Base-by-base conservation (phyloP, 2,113 vertebrate species). In the Aviceda subcristata region DNA sequence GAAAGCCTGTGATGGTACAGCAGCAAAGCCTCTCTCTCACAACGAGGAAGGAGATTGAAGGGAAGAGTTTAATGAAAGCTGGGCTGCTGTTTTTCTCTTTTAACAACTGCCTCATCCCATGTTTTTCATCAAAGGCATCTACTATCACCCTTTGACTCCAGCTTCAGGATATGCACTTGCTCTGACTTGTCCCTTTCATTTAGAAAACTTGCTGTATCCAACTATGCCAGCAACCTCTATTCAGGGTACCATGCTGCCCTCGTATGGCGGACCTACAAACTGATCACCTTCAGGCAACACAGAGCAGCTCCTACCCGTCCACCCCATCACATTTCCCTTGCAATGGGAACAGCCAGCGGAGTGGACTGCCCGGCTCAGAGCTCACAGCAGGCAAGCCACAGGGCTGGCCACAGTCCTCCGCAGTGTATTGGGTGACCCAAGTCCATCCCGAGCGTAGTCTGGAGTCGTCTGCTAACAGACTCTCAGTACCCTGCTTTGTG, bases 191-290 rank as follows among this genome's bases (percentile, higher is more conserved):
- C 45, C 60, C 39, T 81, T 80, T 53, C 34, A 13, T 63, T 75
- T 66, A 30, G 36, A 26, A 57, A 81, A 34, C 38, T 34, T 11
- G 43, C 21, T 11, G 32, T 8, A 29, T 38, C 38, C 27, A 7
- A 9, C 48, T 39, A 74, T 16, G 48, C 26, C 77, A 64, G 74
- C 71, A 57, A 41, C 38, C 26, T 73, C 63, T 13, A 51, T 87
- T 82, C 78, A 67, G 72, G n/a, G 90, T 87, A 16, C 62, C 88
- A 5, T 94, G 88, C 91, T 97, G 96, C 97, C 95, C 97, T 97
- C 97, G 0, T 46, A 94, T 81, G 97, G 97, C 90, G 93, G 77
- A 83, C 17, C 32, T 22, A 55, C 53, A 85, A 86, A 96, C 48
- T 90, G 80, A 63, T 59, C 46, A 29, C 45, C 34, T n/a, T 10